Evolutionary conservation across 2,113 vertebrate species (phyloP).

Genomic region (human (Homo sapiens)): DNA sequence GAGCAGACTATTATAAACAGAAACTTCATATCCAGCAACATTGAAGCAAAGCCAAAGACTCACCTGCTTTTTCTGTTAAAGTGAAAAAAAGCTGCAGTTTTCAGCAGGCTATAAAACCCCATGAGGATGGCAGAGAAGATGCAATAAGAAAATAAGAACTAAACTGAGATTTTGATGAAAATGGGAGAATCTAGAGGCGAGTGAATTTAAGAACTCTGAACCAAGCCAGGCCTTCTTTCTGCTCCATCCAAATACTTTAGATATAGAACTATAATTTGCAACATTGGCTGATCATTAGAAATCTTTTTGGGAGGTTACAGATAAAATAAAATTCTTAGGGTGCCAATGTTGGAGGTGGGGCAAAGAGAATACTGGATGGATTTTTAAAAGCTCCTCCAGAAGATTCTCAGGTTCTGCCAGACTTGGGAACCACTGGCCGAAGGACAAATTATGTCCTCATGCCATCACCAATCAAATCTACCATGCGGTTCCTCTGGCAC

Average conservation of each 20-base stretch:
- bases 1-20: neutral
- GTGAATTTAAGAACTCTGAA: neutral
- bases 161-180: neutral
- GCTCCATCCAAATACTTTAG: neutral
- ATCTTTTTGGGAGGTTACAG: neutral
- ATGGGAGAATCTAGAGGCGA: neutral
- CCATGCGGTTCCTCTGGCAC: neutral
- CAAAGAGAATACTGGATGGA: neutral
- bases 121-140: neutral
- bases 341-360: neutral
- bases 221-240: neutral
- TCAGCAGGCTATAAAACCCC: neutral
- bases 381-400: neutral
- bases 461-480: neutral
- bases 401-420: neutral
- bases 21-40: neutral
- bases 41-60: neutral
- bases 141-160: neutral
- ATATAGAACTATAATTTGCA: neutral
- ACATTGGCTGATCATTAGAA: neutral
- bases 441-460: constrained; percentile 6
- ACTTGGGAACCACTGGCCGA: neutral
- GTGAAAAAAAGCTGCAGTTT: neutral
- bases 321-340: neutral
- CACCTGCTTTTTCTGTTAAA: neutral